Evolutionary conservation across 2,888 invertebrate species (phyloP), one percentile per base, ranked within the genome.

Genomic region (Tuberolachnus salignus): DNA sequence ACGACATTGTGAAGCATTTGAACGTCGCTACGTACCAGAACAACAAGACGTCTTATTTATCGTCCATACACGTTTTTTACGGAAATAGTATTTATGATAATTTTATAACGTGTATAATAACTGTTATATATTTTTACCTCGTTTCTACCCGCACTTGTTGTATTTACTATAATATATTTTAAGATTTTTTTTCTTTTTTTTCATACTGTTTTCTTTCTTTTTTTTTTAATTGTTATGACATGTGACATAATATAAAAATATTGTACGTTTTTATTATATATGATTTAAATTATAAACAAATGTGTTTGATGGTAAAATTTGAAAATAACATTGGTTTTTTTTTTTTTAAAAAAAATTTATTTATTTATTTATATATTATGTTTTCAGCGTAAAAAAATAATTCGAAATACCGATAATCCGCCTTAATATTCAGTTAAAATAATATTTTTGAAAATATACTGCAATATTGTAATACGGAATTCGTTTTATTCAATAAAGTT

Each of bases 121-220:
- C 4, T 70, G 19, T 55, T 14, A 34, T 55, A 42, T 49, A 21
- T 51, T 49, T 49, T 71, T 23, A 34, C 59, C 59, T 59, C 26
- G 57, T 71, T 71, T 55, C 26, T 71, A 13, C 26, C 46, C 3
- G 46, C 71, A 71, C 42, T 71, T 71, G 46, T 71, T 59, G 71
- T 71, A 46, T 71, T 71, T 59, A n/a, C 26, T 46, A 49, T 59
- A 71, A 46, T 71, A 11, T 71, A 13, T 59, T n/a, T 42, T 71
- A 71, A 59, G 71, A n/a, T 71, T 71, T 71, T 70, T 66, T 23
- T 23, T 23, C 11, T 16, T 49, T 16, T n/a, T 49, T 67, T 46
- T 46, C 46, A 64, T 64, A 44, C 3, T 59, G 23, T 59, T 59
- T 57, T 46, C 10, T 8, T 53, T n/a, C n/a, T 61, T 61, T 61